Evolutionary conservation across 2,797 vertebrate genomes (phyloP), one percentile per base, ranked within the genome.

Genomic region (Periparus ater): DNA sequence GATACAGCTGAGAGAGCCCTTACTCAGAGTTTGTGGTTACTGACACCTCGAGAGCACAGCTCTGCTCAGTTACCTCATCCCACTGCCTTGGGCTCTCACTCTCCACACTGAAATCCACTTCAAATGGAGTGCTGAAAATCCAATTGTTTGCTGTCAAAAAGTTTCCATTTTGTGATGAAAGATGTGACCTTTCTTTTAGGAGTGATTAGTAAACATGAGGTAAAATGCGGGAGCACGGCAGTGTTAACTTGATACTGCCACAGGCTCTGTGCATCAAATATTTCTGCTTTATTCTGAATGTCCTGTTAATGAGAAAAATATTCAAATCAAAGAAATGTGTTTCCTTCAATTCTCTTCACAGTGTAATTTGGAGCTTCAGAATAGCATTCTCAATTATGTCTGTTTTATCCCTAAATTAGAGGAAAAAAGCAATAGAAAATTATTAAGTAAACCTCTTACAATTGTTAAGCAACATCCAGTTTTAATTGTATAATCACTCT

Each of bases 171-270:
- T 68, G 48, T 93, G 92, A 96, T 96, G 93, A 94, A 95, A 94
- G 89, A 93, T 17, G 62, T 87, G 96, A 90, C 92, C 93, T 96
- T 96, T 95, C 77, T 53, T 91, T 84, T 89, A 4, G 75, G 92
- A 96, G 86, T 94, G 93, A 96, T 96, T 96, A 96, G 89, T 94
- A 96, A 97, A 95, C 94, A 93, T 87, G 80, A 96, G 68, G 94
- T 70, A 82, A 94, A 82, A 90, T 25, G 54, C 19, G 0, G 62
- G 83, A 91, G 95, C 91, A 88, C 4, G 3, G 42, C 85, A 50
- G 48, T 88, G 89, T 96, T 93, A 93, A 95, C 89, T 81, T 58
- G 71, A 74, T 94, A 71, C 51, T 4, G 95, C 92, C 96, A 93
- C 88, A 34, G 94, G 95, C 95, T 95, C 74, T 30, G 51, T 66